These are phyloP conservation scores for Phymorhynchus buccinoides DNA, from an alignment of 1,140 invertebrate species.

Conservation along the genomic window DNA sequence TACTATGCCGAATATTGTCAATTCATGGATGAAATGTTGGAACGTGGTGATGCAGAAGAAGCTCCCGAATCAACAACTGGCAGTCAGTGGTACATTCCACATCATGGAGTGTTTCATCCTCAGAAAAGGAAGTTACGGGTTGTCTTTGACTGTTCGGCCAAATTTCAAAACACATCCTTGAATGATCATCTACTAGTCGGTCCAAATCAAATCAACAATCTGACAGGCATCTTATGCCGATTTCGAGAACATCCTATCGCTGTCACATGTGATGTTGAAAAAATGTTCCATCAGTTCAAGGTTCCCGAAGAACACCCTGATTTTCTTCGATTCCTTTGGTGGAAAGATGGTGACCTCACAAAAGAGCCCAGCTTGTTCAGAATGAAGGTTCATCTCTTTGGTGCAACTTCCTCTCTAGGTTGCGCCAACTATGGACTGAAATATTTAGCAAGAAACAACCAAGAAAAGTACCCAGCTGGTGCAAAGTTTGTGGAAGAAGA, in stretches of 20 bases:
- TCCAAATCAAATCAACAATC: slow-evolving; percentile 55
- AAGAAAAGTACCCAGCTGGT: neutral
- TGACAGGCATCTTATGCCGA: slow-evolving; percentile 50
- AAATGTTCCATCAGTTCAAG: slow-evolving; percentile 51
- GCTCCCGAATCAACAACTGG: neutral
- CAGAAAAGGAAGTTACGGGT: slow-evolving; percentile 50
- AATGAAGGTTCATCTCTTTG: slow-evolving; percentile 52
- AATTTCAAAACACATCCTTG: slow-evolving; percentile 44
- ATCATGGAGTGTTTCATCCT: slow-evolving; percentile 43
- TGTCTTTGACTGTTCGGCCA: slow-evolving; percentile 47
- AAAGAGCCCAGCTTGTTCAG: slow-evolving; percentile 41
- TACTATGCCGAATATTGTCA: no score
- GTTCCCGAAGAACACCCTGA: slow-evolving; percentile 30
- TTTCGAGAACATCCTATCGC: slow-evolving; percentile 50
- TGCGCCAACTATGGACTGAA: slow-evolving; percentile 49
- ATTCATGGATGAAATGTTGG: no score
- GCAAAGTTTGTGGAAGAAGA: slow-evolving; percentile 39
- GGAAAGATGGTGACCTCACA: slow-evolving; percentile 36
- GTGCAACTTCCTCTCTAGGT: slow-evolving; percentile 48
- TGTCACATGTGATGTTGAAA: slow-evolving; percentile 55
- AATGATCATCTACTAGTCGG: slow-evolving; percentile 57
- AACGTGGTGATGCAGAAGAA: slow-evolving; percentile 5
- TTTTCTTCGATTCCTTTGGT: slow-evolving; percentile 53
- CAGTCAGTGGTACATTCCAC: slow-evolving; percentile 49
- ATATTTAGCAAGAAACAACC: slow-evolving; percentile 18